phyloP scores from a whole-genome alignment of 2,113 vertebrate species.

The Ornithorhynchus anatinus region DNA sequence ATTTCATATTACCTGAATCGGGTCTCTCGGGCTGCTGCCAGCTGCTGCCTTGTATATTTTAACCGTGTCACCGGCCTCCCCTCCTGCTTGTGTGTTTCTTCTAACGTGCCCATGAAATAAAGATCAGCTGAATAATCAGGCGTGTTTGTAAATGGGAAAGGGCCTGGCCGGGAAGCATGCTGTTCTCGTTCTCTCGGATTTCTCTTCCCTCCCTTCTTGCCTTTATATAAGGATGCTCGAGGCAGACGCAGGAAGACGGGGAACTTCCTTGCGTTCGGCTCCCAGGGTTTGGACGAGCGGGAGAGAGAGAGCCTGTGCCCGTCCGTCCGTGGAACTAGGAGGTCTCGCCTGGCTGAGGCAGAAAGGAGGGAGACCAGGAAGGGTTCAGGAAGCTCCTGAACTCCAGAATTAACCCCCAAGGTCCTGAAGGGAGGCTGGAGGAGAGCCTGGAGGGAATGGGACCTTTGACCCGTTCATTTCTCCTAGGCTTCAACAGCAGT shows the following conservation, averaged over 20 bases:
- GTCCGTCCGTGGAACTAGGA: no score
- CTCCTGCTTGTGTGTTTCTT: slow-evolving; percentile 54
- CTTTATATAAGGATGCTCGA: slow-evolving; percentile 35
- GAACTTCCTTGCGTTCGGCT: slow-evolving; percentile 1
- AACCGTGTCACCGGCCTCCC: slow-evolving; percentile 65
- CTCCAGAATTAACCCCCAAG: no score
- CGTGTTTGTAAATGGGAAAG: slow-evolving; percentile 62
- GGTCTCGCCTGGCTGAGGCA: no score
- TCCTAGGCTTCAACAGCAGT: no score
- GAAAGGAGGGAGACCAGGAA: no score
- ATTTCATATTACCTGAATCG: slow-evolving; percentile 57
- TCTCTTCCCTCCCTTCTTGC: neutral
- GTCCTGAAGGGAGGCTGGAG: no score
- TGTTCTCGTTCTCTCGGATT: slow-evolving; percentile 24
- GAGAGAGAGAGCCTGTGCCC: neutral
- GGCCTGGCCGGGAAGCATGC: slow-evolving; percentile 46
- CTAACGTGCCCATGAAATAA: slow-evolving; percentile 70
- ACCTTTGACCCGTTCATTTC: no score
- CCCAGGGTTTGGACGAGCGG: neutral
- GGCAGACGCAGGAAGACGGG: slow-evolving; percentile 3
- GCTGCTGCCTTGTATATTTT: slow-evolving; percentile 64
- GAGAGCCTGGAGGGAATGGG: no score
- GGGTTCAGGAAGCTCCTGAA: no score
- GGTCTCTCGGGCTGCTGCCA: slow-evolving; percentile 59
- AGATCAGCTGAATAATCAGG: slow-evolving; percentile 69